These are phyloP conservation scores for Physocephala rufipes DNA, from an alignment of 2,888 invertebrate species.

Conservation along the genomic window DNA sequence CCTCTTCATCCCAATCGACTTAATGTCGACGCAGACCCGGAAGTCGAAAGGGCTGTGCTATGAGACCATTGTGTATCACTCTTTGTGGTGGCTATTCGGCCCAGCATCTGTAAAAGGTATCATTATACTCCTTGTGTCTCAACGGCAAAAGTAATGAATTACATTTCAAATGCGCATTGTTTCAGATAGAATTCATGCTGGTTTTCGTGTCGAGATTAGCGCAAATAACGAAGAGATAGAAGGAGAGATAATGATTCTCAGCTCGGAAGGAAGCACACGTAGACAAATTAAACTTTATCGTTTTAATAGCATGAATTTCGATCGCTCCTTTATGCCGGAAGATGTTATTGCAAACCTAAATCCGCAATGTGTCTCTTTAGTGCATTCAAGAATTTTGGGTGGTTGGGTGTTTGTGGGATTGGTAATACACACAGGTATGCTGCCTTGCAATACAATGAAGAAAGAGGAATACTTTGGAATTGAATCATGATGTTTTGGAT, in stretches of 20 bases:
- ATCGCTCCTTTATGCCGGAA: conserved; percentile 12
- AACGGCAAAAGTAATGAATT: conserved; percentile 17
- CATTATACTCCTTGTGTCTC: not conserved
- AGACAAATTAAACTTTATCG: conserved; percentile 33
- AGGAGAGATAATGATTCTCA: not conserved
- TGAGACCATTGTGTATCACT: not conserved
- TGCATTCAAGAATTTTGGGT: too few relatives aligned
- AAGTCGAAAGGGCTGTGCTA: not conserved
- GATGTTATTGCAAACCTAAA: not conserved
- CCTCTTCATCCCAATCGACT: too few relatives aligned
- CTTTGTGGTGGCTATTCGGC: not conserved
- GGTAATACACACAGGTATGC: not conserved
- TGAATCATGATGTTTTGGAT: not conserved
- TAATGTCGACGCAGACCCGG: too few relatives aligned
- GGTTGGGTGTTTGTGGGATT: too few relatives aligned
- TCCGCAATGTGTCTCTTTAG: not conserved
- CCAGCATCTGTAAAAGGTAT: not conserved
- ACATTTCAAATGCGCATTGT: conserved; percentile 9
- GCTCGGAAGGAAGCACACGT: conserved; percentile 9
- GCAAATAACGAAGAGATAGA: conserved; percentile 7
- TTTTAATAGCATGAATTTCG: conserved; percentile 23
- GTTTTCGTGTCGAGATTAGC: conserved; percentile 26
- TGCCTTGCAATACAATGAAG: not conserved
- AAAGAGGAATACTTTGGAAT: not conserved
- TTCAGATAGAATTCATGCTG: conserved; percentile 14